phyloP scores from a whole-genome alignment of 2,888 invertebrate genomes.

The Meganola albula region DNA sequence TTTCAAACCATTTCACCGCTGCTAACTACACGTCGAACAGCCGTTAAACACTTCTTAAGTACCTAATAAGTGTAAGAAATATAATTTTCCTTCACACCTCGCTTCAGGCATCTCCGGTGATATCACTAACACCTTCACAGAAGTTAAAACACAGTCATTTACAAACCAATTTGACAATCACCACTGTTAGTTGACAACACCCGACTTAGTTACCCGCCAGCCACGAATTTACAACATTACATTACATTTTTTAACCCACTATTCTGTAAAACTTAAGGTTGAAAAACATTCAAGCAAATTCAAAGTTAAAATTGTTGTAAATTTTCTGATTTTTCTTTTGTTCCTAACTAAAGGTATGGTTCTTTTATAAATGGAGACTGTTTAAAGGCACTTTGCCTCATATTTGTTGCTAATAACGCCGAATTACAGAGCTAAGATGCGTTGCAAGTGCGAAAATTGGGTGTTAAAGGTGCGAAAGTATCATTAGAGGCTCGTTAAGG shows the following conservation, averaged over 20 bases:
- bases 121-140: conserved; percentile 14
- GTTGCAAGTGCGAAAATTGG: conserved; percentile 62
- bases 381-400: conserved; percentile 30
- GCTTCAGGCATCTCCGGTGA: conserved; percentile 13
- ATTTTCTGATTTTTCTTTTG: too few relatives aligned
- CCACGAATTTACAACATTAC: too few relatives aligned
- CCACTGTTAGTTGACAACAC: conserved; percentile 19
- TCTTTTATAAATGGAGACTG: conserved; percentile 23
- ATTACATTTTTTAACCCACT: too few relatives aligned
- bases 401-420: conserved; percentile 44
- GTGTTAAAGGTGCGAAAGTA: conserved; percentile 50
- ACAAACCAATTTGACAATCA: conserved; percentile 25
- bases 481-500: conserved; percentile 30
- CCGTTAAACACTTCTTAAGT: background rate
- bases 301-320: too few relatives aligned
- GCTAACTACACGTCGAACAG: background rate
- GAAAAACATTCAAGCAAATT: too few relatives aligned
- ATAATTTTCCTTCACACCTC: conserved; percentile 14
- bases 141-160: conserved; percentile 16
- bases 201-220: conserved; percentile 18
- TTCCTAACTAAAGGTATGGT: too few relatives aligned
- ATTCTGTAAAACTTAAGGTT: too few relatives aligned
- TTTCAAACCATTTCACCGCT: too few relatives aligned
- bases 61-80: conserved; percentile 18
- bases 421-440: conserved; percentile 53